Evolutionary conservation across 2,888 invertebrate species (phyloP).

Genomic region (Euplagia quadripunctaria): DNA sequence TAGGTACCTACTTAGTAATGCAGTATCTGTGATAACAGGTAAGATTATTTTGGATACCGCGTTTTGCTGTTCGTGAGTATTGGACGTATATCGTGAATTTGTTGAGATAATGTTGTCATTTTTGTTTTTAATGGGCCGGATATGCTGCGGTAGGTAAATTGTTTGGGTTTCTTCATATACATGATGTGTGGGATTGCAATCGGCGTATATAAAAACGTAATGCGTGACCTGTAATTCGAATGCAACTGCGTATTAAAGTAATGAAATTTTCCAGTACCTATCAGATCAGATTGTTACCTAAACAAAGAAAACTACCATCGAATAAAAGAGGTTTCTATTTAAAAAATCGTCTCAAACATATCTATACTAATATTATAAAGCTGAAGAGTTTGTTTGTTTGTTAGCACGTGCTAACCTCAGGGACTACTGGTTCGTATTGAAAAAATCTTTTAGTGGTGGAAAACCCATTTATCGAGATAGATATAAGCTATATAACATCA

Average conservation of each 20-base stretch:
- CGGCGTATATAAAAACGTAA: not conserved
- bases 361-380: too few relatives aligned
- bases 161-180: not conserved
- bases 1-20: constrained; percentile 17
- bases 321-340: too few relatives aligned
- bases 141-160: not conserved
- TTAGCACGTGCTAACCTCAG: too few relatives aligned
- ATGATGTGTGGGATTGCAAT: not conserved
- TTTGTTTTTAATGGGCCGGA: not conserved
- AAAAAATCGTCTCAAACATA: too few relatives aligned
- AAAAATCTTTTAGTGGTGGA: too few relatives aligned
- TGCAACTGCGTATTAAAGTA: not conserved
- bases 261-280: not conserved
- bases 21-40: constrained; percentile 17
- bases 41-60: constrained; percentile 7
- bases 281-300: not conserved
- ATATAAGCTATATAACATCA: too few relatives aligned
- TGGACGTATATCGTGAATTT: constrained; percentile 13
- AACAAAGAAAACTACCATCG: too few relatives aligned
- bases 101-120: constrained; percentile 12
- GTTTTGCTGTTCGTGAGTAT: constrained; percentile 14
- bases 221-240: not conserved
- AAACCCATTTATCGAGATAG: too few relatives aligned
- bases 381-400: too few relatives aligned
- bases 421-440: too few relatives aligned